Evolutionary conservation across 2,113 vertebrate genomes (phyloP).

Genomic region (Equus quagga): DNA sequence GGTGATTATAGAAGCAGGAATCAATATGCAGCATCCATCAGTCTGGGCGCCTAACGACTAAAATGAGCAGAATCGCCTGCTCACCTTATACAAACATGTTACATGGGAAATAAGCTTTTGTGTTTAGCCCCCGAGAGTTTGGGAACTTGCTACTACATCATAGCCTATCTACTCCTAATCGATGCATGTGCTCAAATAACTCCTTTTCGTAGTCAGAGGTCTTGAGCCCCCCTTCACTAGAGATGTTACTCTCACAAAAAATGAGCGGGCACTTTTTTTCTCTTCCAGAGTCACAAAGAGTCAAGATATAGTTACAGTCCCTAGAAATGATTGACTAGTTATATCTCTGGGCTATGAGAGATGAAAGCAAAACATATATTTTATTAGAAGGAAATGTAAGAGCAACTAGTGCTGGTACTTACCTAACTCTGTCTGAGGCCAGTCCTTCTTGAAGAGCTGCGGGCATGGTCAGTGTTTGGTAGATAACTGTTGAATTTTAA

Average conservation of each 20-base stretch:
- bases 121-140: not conserved
- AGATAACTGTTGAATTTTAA: not conserved
- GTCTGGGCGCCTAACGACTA: not conserved
- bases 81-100: not conserved
- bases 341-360: not conserved
- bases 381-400: constrained; percentile 29
- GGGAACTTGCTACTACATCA: not conserved
- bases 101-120: not conserved
- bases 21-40: not conserved
- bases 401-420: not conserved
- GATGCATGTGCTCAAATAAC: not conserved
- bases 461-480: not conserved
- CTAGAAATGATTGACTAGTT: not conserved
- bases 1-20: not conserved
- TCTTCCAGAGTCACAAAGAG: not conserved
- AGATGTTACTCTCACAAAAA: not conserved
- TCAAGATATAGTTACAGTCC: not conserved
- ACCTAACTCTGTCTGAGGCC: not conserved
- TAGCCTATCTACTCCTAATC: not conserved
- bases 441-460: not conserved
- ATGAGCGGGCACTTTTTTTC: not conserved
- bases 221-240: not conserved
- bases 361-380: not conserved
- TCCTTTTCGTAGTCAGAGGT: not conserved
- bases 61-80: not conserved